Percentiles rank a stretch among this genome's conserved stretches.
Conservation (phyloP, 2,888 invertebrate species). For the Apantesis nais region DNA sequence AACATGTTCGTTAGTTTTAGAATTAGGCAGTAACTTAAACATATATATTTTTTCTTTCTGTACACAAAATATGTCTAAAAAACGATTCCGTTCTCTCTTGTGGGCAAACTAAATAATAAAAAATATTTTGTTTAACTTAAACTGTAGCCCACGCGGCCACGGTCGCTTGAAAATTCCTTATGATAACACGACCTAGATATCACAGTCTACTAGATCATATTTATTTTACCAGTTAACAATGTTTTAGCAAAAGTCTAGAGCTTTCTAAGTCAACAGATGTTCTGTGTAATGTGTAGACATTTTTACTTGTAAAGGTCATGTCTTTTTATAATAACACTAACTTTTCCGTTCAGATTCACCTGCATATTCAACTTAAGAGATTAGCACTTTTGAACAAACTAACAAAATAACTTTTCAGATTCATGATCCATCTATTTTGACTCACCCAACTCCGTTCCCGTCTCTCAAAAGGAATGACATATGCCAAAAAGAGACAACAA, state of each 20-base stretch:
- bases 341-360: neutral
- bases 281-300: neutral
- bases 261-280: neutral
- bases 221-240: slow-evolving; percentile 7
- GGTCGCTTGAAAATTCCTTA: neutral
- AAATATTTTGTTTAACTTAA: neutral
- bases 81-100: neutral
- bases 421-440: too few relatives aligned
- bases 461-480: too few relatives aligned
- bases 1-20: too few relatives aligned
- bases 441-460: too few relatives aligned
- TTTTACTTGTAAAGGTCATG: neutral
- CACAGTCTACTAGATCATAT: neutral
- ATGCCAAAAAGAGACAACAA: too few relatives aligned
- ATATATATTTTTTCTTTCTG: neutral
- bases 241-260: neutral
- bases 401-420: neutral
- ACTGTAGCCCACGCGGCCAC: neutral
- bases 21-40: too few relatives aligned
- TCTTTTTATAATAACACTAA: neutral
- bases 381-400: too few relatives aligned
- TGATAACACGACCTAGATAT: slow-evolving; percentile 1
- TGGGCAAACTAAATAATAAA: neutral
- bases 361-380: too few relatives aligned
- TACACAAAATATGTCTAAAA: neutral